Evolutionary conservation across 2,888 invertebrate species (phyloP).

Genomic region (Heliconius erato): DNA sequence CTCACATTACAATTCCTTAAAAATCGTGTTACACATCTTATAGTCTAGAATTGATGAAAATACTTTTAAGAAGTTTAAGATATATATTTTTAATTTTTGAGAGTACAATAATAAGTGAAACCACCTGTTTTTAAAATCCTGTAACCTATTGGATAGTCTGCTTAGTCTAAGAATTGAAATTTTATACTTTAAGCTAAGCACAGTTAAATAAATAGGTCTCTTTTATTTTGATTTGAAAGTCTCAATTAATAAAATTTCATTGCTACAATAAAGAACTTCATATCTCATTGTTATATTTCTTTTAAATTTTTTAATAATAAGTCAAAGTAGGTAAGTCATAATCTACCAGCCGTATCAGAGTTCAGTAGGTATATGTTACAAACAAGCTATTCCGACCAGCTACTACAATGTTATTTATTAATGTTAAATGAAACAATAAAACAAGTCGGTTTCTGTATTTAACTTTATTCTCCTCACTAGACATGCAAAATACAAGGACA

Average conservation of each 20-base stretch:
- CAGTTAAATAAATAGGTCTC: too few relatives aligned
- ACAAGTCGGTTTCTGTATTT: conserved; percentile 62
- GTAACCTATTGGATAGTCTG: too few relatives aligned
- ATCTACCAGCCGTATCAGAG: not conserved
- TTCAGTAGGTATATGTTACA: not conserved
- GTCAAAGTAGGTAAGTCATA: not conserved
- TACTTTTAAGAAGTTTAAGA: too few relatives aligned
- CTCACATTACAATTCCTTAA: not conserved
- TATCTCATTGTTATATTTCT: not conserved
- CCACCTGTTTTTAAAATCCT: too few relatives aligned
- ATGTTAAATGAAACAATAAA: conserved; percentile 40
- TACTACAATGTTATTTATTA: not conserved
- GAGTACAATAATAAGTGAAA: too few relatives aligned
- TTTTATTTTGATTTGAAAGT: too few relatives aligned
- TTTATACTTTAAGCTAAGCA: too few relatives aligned
- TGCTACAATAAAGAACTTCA: too few relatives aligned
- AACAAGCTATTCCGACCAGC: not conserved
- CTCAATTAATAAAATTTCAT: too few relatives aligned
- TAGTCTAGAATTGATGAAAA: too few relatives aligned
- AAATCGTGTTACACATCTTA: not conserved
- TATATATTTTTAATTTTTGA: too few relatives aligned
- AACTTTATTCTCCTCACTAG: conserved; percentile 83
- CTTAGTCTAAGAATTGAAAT: too few relatives aligned
- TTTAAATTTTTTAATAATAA: not conserved
- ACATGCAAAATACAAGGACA: conserved; percentile 81